Evolutionary conservation across 2,888 invertebrate genomes (phyloP).

Genomic region (Seira ritae): DNA sequence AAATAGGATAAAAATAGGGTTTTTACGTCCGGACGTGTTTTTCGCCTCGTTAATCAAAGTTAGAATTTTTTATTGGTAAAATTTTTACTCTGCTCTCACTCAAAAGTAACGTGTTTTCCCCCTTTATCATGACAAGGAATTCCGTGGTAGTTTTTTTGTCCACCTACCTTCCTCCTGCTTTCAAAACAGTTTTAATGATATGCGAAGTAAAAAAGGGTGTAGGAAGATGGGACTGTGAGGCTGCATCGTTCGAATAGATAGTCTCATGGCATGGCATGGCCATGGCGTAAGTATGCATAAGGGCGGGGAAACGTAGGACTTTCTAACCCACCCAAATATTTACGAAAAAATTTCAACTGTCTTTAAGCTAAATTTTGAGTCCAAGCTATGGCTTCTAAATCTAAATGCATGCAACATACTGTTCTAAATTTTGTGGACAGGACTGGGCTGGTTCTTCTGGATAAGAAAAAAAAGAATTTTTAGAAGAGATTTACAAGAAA

Average conservation of each 20-base stretch:
- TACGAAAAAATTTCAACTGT: no score
- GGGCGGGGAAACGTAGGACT: slow-evolving; percentile 56
- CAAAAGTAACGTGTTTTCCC: not conserved
- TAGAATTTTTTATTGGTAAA: no score
- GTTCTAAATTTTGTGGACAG: no score
- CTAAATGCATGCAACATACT: no score
- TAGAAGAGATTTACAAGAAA: slow-evolving; percentile 3
- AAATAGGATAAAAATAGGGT: not conserved
- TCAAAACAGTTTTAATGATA: not conserved
- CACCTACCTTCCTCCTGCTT: no score
- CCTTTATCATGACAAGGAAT: not conserved
- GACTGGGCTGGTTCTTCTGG: slow-evolving; percentile 30
- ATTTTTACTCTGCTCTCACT: no score
- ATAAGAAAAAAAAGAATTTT: slow-evolving; percentile 45
- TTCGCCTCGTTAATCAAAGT: not conserved
- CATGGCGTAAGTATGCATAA: not conserved
- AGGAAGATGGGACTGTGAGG: not conserved
- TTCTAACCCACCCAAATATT: slow-evolving; percentile 66
- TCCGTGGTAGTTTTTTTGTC: no score
- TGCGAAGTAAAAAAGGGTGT: not conserved
- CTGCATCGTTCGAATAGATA: no score
- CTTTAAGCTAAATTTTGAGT: no score
- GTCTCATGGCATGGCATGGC: no score
- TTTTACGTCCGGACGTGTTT: not conserved
- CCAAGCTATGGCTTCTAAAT: no score